Conservation (phyloP, 2,113 vertebrate species). For the Macheiramphus alcinus region DNA sequence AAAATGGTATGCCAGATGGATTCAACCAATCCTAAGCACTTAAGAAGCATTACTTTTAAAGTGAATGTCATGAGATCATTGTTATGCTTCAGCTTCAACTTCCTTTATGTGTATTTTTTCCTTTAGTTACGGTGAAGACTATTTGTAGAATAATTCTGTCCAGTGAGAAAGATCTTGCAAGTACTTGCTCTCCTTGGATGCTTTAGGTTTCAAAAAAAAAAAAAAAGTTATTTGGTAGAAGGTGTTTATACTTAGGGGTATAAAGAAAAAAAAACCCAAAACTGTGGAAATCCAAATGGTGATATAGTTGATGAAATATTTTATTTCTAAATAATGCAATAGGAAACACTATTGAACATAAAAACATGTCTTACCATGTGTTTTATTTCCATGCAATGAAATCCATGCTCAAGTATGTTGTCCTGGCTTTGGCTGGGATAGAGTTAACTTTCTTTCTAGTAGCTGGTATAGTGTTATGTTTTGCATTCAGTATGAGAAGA, state of each 20-base stretch:
- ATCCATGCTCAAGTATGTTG: not conserved
- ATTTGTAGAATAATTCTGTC: not conserved
- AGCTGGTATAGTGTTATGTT: too few relatives aligned
- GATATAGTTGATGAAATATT: not conserved
- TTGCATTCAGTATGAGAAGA: too few relatives aligned
- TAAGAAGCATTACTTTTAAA: not conserved
- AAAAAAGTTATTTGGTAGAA: not conserved
- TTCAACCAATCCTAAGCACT: not conserved
- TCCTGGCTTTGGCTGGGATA: too few relatives aligned
- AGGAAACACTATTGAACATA: not conserved
- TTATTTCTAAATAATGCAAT: not conserved
- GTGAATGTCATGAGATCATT: not conserved
- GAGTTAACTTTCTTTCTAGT: too few relatives aligned
- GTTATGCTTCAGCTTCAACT: not conserved
- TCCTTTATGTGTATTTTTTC: not conserved
- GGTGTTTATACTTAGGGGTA: not conserved
- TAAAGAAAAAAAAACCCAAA: not conserved
- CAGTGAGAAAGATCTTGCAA: not conserved
- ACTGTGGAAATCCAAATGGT: not conserved
- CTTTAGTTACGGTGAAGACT: not conserved
- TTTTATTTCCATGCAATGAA: not conserved
- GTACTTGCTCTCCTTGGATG: not conserved
- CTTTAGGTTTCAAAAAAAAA: not conserved
- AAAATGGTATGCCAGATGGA: not conserved
- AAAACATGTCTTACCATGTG: not conserved